phyloP scores from a whole-genome alignment of 2,797 vertebrate genomes.

The Sebastes variabilis region DNA sequence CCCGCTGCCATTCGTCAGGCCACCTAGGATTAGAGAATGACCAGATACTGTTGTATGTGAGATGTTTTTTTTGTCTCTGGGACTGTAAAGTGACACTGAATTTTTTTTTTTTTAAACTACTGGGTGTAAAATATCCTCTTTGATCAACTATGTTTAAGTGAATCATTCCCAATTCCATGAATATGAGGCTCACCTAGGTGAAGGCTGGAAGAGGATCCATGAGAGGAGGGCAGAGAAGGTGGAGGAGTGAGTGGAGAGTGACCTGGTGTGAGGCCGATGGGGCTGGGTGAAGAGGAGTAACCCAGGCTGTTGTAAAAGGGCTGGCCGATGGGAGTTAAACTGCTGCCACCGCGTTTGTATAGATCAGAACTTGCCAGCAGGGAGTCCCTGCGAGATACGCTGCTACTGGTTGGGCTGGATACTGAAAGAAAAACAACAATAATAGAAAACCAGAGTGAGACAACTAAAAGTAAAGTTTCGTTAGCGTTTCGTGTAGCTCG shows the following conservation, averaged over 20 bases:
- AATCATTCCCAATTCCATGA: not conserved
- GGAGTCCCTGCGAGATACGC: constrained; percentile 95
- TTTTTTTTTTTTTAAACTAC: not conserved
- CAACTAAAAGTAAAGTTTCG: not conserved
- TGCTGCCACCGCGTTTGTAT: constrained; percentile 97
- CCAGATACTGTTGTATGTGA: not conserved
- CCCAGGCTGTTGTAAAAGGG: constrained; percentile 99
- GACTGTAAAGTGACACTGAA: too few species aligned
- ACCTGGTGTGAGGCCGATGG: constrained; percentile 96
- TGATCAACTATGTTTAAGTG: not conserved
- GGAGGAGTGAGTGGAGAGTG: constrained; percentile 98
- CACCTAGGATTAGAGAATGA: constrained; percentile 79
- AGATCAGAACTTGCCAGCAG: constrained; percentile 95
- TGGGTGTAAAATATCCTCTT: not conserved
- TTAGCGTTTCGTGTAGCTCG: not conserved
- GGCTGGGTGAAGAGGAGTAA: constrained; percentile 98
- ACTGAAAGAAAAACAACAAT: constrained; percentile 76
- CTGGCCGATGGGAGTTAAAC: constrained; percentile 96
- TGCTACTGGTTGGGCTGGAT: constrained; percentile 95
- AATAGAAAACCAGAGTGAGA: not conserved
- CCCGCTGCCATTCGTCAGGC: constrained; percentile 96
- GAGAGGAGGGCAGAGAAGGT: constrained; percentile 95
- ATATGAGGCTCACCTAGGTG: constrained; percentile 87
- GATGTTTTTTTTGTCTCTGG: not conserved
- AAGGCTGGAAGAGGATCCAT: constrained; percentile 98